These are phyloP conservation scores for Caenorhabditis tropicalis DNA, from an alignment of 1,140 invertebrate species.

Conservation along the genomic window DNA sequence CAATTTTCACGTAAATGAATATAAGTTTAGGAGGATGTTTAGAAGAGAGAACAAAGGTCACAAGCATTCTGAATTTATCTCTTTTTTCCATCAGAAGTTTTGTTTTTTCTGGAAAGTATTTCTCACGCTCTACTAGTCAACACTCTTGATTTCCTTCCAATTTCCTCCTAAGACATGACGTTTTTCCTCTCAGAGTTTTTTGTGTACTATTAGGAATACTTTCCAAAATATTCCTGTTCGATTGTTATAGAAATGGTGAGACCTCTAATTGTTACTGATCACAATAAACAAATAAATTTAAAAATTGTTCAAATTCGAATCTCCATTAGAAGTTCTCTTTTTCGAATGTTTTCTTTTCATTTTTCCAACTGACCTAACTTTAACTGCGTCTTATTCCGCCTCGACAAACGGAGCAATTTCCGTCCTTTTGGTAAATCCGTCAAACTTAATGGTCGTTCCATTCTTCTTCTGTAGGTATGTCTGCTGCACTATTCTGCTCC, in stretches of 20 bases:
- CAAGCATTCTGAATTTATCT: neutral
- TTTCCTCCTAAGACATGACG: neutral
- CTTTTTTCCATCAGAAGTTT: neutral
- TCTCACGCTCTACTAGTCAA: neutral
- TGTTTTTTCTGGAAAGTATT: neutral
- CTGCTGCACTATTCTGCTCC: neutral
- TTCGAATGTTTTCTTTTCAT: neutral
- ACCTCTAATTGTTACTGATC: too few species aligned
- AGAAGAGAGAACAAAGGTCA: neutral
- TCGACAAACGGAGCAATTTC: slow-evolving; percentile 20
- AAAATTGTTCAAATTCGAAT: neutral
- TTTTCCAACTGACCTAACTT: slow-evolving; percentile 25
- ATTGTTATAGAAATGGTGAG: too few species aligned
- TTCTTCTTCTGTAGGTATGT: neutral
- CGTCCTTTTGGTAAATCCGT: slow-evolving; percentile 29
- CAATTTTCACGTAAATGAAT: slow-evolving; percentile 42
- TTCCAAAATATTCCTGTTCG: too few species aligned
- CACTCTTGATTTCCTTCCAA: neutral
- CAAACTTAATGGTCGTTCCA: slow-evolving; percentile 22
- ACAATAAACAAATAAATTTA: too few species aligned
- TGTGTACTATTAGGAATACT: neutral
- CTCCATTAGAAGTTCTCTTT: neutral
- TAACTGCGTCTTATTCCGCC: slow-evolving; percentile 33
- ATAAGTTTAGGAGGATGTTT: slow-evolving; percentile 1
- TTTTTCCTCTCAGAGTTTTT: neutral